A percentile compares a stretch with the other conserved stretches of the same genome.
Evolutionary conservation across 2,888 invertebrate species (phyloP).

Genomic region (Pemphredon lugubris): DNA sequence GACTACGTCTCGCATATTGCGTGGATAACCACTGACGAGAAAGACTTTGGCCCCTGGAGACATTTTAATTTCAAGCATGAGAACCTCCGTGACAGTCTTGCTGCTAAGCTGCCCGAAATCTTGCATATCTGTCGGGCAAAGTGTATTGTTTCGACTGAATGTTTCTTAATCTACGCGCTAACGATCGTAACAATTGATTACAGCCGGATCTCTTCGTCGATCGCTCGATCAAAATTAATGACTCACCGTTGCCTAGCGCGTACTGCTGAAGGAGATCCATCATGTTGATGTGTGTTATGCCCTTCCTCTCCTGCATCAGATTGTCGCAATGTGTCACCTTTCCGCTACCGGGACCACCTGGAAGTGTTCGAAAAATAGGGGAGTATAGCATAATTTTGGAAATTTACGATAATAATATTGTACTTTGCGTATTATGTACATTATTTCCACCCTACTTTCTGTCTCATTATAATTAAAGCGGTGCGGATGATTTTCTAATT

Average conservation of each 20-base stretch:
- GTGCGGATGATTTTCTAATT: too few relatives aligned
- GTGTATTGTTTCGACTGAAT: too few relatives aligned
- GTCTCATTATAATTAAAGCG: too few relatives aligned
- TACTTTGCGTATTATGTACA: too few relatives aligned
- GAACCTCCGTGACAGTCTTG: slow-evolving; percentile 93
- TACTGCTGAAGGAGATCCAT: slow-evolving; percentile 94
- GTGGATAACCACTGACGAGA: slow-evolving; percentile 93
- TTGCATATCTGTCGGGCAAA: slow-evolving; percentile 87
- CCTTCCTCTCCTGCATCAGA: slow-evolving; percentile 92
- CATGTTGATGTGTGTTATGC: slow-evolving; percentile 94
- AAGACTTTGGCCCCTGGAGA: slow-evolving; percentile 93
- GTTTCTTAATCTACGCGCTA: too few relatives aligned
- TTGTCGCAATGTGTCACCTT: slow-evolving; percentile 99
- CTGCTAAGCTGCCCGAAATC: slow-evolving; percentile 93
- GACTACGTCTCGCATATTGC: slow-evolving; percentile 95
- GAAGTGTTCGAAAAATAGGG: too few relatives aligned
- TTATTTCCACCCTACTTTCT: too few relatives aligned
- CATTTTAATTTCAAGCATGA: slow-evolving; percentile 97
- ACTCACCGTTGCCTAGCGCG: slow-evolving; percentile 94
- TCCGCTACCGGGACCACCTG: slow-evolving; percentile 97
- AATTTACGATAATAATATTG: too few relatives aligned
- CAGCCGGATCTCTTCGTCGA: too few relatives aligned
- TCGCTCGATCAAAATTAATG: too few relatives aligned
- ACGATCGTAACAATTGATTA: too few relatives aligned
- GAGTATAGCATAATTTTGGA: too few relatives aligned